These are phyloP conservation scores for Anaspis maculata DNA, from an alignment of 2,888 invertebrate genomes.

Conservation along the genomic window DNA sequence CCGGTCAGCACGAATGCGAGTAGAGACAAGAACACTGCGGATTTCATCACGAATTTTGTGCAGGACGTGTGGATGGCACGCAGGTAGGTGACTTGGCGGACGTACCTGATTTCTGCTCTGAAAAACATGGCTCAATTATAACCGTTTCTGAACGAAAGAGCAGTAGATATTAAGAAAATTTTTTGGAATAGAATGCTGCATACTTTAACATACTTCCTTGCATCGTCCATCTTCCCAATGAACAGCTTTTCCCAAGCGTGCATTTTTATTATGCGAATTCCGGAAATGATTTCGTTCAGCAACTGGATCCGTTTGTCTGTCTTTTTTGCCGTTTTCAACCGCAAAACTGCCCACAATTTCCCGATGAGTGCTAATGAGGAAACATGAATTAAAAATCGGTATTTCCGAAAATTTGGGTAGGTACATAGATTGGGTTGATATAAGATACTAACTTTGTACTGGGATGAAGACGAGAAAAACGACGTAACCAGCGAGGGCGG, in stretches of 20 bases:
- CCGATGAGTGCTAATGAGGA: conserved; percentile 27
- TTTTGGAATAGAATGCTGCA: too few species aligned
- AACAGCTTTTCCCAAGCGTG: conserved; percentile 64
- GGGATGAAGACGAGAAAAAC: conserved; percentile 44
- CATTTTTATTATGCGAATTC: conserved; percentile 65
- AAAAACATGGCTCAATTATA: too few species aligned
- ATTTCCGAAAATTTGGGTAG: not conserved
- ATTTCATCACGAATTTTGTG: conserved; percentile 77
- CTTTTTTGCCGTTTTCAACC: conserved; percentile 37
- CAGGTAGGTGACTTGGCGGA: conserved; percentile 62
- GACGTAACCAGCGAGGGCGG: conserved; percentile 47
- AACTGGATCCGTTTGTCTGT: conserved; percentile 57
- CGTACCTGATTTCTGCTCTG: conserved; percentile 60
- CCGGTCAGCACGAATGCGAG: conserved; percentile 63
- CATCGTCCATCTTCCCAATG: too few species aligned
- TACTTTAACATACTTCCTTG: too few species aligned
- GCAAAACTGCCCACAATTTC: conserved; percentile 32
- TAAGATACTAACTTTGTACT: conserved; percentile 37
- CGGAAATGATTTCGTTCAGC: conserved; percentile 61
- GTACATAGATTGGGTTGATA: not conserved
- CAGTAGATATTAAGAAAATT: too few species aligned
- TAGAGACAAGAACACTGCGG: conserved; percentile 76
- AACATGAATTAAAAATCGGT: too few species aligned
- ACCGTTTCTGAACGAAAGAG: too few species aligned
- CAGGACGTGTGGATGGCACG: conserved; percentile 67